Evolutionary conservation across 2,888 invertebrate genomes (phyloP), one percentile per base, ranked within the genome.

Genomic region (Lepas anatifera): DNA sequence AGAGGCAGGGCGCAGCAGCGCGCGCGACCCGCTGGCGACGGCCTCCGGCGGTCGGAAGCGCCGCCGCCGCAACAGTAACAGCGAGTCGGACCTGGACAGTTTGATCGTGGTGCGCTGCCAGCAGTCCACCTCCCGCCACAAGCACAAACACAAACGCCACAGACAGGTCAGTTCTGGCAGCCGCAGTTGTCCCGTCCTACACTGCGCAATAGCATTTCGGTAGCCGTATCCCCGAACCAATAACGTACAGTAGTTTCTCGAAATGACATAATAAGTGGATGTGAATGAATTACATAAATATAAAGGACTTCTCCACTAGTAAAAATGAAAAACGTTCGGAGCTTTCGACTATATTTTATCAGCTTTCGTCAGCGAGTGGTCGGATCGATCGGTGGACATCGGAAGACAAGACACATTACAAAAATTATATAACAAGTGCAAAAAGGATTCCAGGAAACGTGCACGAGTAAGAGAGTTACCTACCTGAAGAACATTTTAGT

Each of bases 121-220:
- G 32, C 16, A 6, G 29, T 18, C 37, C 37, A 25, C 13, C 37
- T 39, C 64, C 39, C n/a, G 25, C 11, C 64, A 64, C 64, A 64
- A 64, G 39, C 37, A 39, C 39, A 64, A 39, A 25, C 64, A 64
- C n/a, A 64, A 64, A 10, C 64, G 64, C 32, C 58, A 58, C 32
- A 27, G 58, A 6, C 16, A 58, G 58, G 58, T 58, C 32, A 58
- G 58, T 58, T 8, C 10, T 29, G 29, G 22, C 29, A 29, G 10
- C 52, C 13, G n/a, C 16, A 4, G 16, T 43, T 43, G 13, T 3
- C 13, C 43, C 16, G 16, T 43, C 16, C 10, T 3, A 18, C 16
- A 13, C 3, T 43, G 3, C 18, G 43, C 16, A 3, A 18, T 18
- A 43, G 16, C 10, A 18, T 13, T 13, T 6, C 3, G 13, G 43